A percentile compares a stretch with the other conserved stretches of the same genome.
Evolutionary conservation across 92 coral and sea anemone species (phyloP).

Genomic region (Heliopora coerulea): DNA sequence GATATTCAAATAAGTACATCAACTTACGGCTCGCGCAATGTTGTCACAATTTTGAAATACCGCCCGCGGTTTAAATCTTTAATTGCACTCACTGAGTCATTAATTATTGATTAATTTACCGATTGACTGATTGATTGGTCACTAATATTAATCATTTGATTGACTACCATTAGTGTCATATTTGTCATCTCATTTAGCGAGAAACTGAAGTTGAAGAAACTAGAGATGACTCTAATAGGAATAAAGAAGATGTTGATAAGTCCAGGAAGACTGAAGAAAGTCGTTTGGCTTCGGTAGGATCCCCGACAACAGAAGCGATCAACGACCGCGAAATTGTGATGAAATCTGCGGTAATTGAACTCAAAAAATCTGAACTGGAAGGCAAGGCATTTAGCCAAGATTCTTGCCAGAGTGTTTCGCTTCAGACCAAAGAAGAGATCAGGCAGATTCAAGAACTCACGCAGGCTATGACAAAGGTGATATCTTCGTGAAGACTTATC

Average conservation of each 20-base stretch:
- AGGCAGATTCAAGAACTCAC: conserved; percentile 7
- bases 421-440: conserved; percentile 27
- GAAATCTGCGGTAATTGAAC: conserved; percentile 3
- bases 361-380: neutral
- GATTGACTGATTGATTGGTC: too few species aligned
- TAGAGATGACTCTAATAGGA: neutral
- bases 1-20: too few species aligned
- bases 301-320: neutral
- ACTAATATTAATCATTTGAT: too few species aligned
- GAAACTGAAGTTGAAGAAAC: neutral
- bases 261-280: neutral
- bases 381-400: conserved; percentile 14
- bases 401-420: conserved; percentile 32
- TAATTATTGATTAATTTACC: too few species aligned
- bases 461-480: conserved; percentile 5
- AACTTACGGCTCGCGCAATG: too few species aligned
- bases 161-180: too few species aligned
- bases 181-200: too few species aligned
- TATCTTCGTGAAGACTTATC: too few species aligned
- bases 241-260: neutral
- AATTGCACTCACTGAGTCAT: too few species aligned
- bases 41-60: too few species aligned
- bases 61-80: too few species aligned
- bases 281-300: neutral
- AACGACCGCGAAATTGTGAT: neutral